phyloP scores from a whole-genome alignment of 2,113 vertebrate species.

The Raja brachyura region DNA sequence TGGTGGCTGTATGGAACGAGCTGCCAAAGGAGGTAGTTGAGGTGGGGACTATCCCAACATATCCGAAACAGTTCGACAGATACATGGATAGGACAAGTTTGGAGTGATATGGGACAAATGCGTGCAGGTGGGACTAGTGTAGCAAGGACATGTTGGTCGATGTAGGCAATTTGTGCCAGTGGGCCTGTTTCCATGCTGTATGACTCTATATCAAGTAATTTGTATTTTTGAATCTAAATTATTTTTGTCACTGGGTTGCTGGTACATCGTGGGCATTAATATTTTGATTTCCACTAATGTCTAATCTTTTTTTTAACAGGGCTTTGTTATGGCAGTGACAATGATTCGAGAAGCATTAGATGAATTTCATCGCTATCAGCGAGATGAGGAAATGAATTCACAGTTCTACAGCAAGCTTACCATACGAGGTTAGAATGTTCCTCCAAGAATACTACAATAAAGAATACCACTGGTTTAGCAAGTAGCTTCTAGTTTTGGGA shows the following conservation, averaged over 20 bases:
- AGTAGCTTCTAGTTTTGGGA: neutral
- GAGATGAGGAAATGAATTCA: constrained; percentile 97
- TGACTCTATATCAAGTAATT: neutral
- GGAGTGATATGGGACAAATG: too few species aligned
- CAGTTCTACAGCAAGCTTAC: constrained; percentile 95
- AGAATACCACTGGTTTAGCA: neutral
- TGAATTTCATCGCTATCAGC: constrained; percentile 79
- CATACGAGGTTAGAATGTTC: constrained; percentile 70
- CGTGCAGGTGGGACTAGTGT: too few species aligned
- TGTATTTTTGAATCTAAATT: neutral
- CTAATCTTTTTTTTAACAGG: constrained; percentile 53
- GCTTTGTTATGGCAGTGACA: constrained; percentile 87
- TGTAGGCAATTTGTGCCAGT: too few species aligned
- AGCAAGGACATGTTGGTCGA: too few species aligned
- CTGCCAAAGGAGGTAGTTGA: too few species aligned
- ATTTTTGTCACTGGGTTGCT: neutral
- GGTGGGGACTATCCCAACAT: too few species aligned
- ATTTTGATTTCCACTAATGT: neutral
- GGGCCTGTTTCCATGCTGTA: too few species aligned
- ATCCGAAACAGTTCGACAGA: too few species aligned
- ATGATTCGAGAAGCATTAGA: constrained; percentile 86
- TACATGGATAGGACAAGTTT: too few species aligned
- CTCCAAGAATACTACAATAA: neutral
- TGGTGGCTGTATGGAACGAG: too few species aligned
- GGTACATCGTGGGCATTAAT: neutral